Base-by-base conservation (phyloP, 2,113 vertebrate species). In the Apteryx mantelli region DNA sequence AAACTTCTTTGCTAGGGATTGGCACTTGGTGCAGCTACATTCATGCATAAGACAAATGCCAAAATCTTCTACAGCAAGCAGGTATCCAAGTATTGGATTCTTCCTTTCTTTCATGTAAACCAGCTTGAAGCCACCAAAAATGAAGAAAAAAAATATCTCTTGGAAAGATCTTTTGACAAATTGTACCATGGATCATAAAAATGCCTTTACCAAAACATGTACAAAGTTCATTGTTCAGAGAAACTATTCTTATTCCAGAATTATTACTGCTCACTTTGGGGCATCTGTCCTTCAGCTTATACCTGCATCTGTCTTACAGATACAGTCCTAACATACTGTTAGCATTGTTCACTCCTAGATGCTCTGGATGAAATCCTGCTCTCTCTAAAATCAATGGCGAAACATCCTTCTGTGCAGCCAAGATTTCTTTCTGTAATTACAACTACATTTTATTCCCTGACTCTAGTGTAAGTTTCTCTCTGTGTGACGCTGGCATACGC, bases 401-500 rank as follows among this genome's bases (percentile, higher is more conserved):
- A 83, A 88, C 24, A 86, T n/a, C 80, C 38, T 66, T 75, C 60
- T 55, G 28, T 34, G 34, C 17, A 91, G 73, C 42, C 88, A 84
- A 40, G 2, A 1, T 66, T 78, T 89, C 60, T 46, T 81, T 38
- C 85, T 69, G 46, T 86, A 86, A 91, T 86, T 91, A 75, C 78
- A 88, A 48, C 28, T 76, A 14, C 12, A 65, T n/a, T 71, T 95
- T 68, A 79, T 88, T 86, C 82, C 32, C 22, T 38, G 64, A 71
- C 91, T 94, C 88, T 71, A 56, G 65, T 71, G 55, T 81, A 83
- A 83, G 64, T 86, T 95, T 86, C 76, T 88, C 76, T 88, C 76
- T 73, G 75, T 38, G 20, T 1, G 15, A 88, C 0, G 6, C 55
- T 82, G 80, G 84, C 52, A 12, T 65, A 16, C 15, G 96, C 65